These are phyloP conservation scores for Chaunax sp. DNA, from an alignment of 2,797 vertebrate genomes.

Conservation along the genomic window DNA sequence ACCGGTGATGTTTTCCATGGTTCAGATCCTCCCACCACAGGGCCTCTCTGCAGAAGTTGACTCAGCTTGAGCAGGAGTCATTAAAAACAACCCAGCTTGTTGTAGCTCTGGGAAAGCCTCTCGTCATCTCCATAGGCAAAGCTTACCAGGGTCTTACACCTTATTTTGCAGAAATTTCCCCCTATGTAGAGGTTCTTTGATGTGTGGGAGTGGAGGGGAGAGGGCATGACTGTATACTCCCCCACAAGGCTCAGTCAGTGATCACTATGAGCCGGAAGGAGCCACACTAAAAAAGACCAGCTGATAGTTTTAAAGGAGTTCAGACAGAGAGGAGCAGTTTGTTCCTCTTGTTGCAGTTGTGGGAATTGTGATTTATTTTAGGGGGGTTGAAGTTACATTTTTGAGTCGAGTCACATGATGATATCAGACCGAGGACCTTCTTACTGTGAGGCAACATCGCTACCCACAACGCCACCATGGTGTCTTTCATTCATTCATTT, in stretches of 20 bases:
- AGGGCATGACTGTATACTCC: slow-evolving; percentile 14
- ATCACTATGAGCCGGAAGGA: slow-evolving; percentile 66
- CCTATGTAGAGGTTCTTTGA: slow-evolving; percentile 48
- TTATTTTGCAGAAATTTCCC: slow-evolving; percentile 53
- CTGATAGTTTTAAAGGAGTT: slow-evolving; percentile 48
- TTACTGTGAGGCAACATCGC: too few species aligned
- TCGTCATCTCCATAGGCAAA: slow-evolving; percentile 57
- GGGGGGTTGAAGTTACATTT: not conserved
- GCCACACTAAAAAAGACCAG: slow-evolving; percentile 43
- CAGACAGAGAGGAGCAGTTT: slow-evolving; percentile 19
- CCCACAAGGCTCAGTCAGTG: slow-evolving; percentile 21
- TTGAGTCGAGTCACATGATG: not conserved
- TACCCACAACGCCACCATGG: too few species aligned
- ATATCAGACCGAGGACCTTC: too few species aligned
- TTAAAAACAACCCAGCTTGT: slow-evolving; percentile 49
- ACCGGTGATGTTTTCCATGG: slow-evolving; percentile 33
- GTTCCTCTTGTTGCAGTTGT: not conserved
- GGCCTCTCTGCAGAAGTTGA: slow-evolving; percentile 60
- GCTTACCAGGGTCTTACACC: slow-evolving; percentile 38
- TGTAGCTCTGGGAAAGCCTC: slow-evolving; percentile 50
- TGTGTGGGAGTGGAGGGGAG: slow-evolving; percentile 48
- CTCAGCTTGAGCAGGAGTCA: slow-evolving; percentile 67
- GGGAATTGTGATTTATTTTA: not conserved
- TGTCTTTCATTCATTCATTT: too few species aligned
- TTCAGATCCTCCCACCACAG: slow-evolving; percentile 19